phyloP scores from a whole-genome alignment of 2,113 vertebrate genomes.

The Cranoglanis bouderius region DNA sequence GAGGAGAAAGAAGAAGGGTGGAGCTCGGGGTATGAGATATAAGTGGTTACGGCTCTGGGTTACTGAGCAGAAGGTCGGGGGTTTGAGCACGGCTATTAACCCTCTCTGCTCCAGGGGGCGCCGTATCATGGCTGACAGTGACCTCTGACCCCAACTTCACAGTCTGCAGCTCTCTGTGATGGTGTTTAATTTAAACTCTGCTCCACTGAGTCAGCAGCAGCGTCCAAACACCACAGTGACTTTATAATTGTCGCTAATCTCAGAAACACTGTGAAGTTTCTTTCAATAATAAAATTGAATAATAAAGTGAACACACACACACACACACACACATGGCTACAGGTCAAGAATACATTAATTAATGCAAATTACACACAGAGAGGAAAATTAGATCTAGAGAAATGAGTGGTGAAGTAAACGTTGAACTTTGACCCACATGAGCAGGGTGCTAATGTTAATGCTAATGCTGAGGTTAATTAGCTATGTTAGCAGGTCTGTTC shows the following conservation, averaged over 20 bases:
- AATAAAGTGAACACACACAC: background rate
- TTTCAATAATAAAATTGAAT: no score
- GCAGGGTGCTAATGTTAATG: background rate
- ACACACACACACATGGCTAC: background rate
- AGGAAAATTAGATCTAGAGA: background rate
- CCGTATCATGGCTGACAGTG: background rate
- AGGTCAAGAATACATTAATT: background rate
- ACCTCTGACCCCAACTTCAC: background rate
- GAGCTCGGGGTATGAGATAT: no score
- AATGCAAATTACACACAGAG: background rate
- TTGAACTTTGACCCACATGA: background rate
- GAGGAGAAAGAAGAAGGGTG: background rate
- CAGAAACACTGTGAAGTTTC: background rate
- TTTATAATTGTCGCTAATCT: background rate
- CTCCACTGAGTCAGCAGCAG: background rate
- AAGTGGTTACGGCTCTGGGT: background rate
- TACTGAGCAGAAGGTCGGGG: background rate
- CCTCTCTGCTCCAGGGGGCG: background rate
- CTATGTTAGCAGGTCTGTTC: background rate
- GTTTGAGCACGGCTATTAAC: background rate
- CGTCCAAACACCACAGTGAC: background rate
- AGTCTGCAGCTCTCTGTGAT: background rate
- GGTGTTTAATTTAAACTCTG: background rate
- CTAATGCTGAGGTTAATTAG: background rate
- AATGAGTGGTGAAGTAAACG: background rate